Evolutionary conservation across 2,888 invertebrate genomes (phyloP), one percentile per base, ranked within the genome.

Genomic region (Diachrysia chrysitis): DNA sequence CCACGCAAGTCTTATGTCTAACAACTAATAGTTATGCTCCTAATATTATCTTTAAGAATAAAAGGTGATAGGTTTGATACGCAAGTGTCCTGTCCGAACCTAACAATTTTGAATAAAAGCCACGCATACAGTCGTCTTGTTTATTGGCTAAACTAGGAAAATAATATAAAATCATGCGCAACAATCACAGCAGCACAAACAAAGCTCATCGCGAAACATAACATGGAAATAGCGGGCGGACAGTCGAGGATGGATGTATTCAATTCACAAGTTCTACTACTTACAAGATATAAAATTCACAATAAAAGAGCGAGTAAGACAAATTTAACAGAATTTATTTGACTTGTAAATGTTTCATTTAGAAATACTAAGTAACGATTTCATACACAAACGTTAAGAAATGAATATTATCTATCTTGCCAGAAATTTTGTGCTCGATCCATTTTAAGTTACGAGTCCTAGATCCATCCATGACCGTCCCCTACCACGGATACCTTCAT

Each of bases 401-500:
- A n/a, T n/a, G n/a, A n/a, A n/a, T n/a, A n/a, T n/a, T n/a, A n/a
- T n/a, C n/a, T n/a, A n/a, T n/a, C n/a, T n/a, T 25, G 25, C 25
- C 25, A 25, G 5, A 25, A 25, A 25, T 25, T 2, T 25, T 25
- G 25, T 25, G 5, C 25, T 5, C 25, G 2, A 5, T 25, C 25
- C 2, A 25, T 25, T 25, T 25, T 25, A 3, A 5, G 2, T 10
- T 6, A 42, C 10, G 10, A 14, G 17, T 55, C 16, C 6, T 12
- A 4, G 56, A 53, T 69, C 80, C 82, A 86, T 88, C 89, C 88
- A 89, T 88, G 84, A 85, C 86, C 83, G 79, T 90, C 93, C 81
- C 79, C 82, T 85, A 87, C 87, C 83, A 85, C 94, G 90, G 88
- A 96, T 97, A 94, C 97, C 97, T 95, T 98, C 98, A 92, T 98